Base-by-base conservation (phyloP, 2,888 invertebrate species). In the Onchidella celtica region DNA sequence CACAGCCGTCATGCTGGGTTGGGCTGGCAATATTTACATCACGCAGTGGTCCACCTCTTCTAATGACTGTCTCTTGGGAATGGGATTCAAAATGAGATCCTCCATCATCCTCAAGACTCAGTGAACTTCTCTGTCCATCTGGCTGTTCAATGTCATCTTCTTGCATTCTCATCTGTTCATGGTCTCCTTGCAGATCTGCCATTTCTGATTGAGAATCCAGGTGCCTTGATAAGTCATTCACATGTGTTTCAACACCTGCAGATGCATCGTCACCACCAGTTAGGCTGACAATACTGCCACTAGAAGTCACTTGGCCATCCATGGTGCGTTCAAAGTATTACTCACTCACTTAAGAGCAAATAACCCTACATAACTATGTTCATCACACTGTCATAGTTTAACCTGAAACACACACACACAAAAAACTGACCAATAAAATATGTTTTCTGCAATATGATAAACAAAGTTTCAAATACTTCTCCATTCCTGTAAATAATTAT, bases 81-180 rank as follows among this genome's bases (percentile, higher is more conserved):
- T 76, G 66, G 2, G 75, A 61, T 55, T 84, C 84, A 72, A 76
- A 61, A 21, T 76, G 76, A 14, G 82, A 61, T 2, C 84, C 84
- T n/a, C 76, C 82, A 66, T 77, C 82, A 40, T 81, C 81, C 59
- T 81, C 81, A 21, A 81, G 57, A 61, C 81, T 81, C 34, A 81
- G 61, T 24, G 81, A 75, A 34, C 75, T 75, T 1, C 81, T 38
- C 61, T 81, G 81, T 6, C 81, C 81, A 47, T 81, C 81, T 38
- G 79, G 79, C 59, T 79, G 66, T 21, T 73, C 73, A 40, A 36
- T 55, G 3, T 73, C 79, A 57, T 73, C 79, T 34, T 79, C 79
- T 21, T 72, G n/a, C 9, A 66, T 17, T 6, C 47, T 17, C 32
- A 75, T 3, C 1, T 75, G 75, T 36, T 68, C 68, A n/a, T 55